A percentile compares a stretch with the other conserved stretches of the same genome.
Conservation (phyloP, 2,888 invertebrate genomes). For the Asteroscopus sphinx region DNA sequence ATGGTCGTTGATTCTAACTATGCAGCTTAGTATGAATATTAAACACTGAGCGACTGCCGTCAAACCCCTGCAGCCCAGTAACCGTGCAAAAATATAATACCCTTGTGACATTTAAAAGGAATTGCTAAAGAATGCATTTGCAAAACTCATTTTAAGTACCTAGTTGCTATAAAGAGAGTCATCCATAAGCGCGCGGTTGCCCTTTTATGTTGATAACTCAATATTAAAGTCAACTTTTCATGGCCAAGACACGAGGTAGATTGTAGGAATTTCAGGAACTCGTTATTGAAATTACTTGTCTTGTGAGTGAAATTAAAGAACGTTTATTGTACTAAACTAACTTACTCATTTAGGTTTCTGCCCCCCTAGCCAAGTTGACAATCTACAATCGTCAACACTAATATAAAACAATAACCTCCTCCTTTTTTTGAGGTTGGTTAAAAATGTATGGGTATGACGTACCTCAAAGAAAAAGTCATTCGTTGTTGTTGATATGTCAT, state of each 20-base stretch:
- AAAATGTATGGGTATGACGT: too few relatives aligned
- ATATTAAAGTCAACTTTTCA: conserved; percentile 17
- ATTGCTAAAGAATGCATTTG: background rate
- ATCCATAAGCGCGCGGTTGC: background rate
- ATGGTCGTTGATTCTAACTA: too few relatives aligned
- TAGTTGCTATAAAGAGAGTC: conserved; percentile 1
- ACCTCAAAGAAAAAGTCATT: too few relatives aligned
- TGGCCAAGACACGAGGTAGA: conserved; percentile 5
- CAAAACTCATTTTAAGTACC: background rate
- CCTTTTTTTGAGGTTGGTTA: too few relatives aligned
- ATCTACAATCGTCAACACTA: too few relatives aligned
- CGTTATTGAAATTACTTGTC: conserved; percentile 9
- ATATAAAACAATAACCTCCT: too few relatives aligned
- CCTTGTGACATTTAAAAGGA: background rate
- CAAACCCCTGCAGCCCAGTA: too few relatives aligned
- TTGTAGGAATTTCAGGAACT: conserved; percentile 1
- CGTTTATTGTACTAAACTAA: background rate
- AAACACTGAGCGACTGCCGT: too few relatives aligned
- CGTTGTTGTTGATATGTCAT: too few relatives aligned
- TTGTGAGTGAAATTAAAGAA: background rate
- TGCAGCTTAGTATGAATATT: too few relatives aligned
- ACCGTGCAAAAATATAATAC: background rate
- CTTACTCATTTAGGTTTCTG: background rate
- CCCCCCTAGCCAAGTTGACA: too few relatives aligned
- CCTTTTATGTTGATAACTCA: conserved; percentile 23